Evolutionary conservation across 1,140 invertebrate species (phyloP).

Genomic region (Anoplolepis gracilipes): DNA sequence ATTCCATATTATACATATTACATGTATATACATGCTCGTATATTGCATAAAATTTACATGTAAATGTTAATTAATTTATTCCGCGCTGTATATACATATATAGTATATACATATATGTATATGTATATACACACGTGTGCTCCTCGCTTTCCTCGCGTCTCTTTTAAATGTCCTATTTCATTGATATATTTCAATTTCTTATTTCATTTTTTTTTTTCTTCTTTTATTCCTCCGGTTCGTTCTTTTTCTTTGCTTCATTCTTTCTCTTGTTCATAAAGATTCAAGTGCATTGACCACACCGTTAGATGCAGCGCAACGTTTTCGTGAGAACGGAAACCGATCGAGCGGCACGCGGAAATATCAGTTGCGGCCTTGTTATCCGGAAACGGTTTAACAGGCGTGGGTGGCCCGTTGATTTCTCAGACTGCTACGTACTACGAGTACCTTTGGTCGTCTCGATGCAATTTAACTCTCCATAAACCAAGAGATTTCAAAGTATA

Average conservation of each 20-base stretch:
- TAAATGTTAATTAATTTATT: constrained; percentile 65
- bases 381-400: constrained; percentile 45
- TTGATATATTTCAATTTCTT: too few relatives aligned
- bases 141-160: background rate
- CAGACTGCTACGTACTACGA: background rate
- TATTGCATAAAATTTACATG: constrained; percentile 65
- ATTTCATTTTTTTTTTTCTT: background rate
- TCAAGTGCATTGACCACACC: constrained; percentile 37
- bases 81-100: constrained; percentile 27
- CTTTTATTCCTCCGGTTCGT: background rate
- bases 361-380: constrained; percentile 51
- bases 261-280: constrained; percentile 28
- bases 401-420: constrained; percentile 48
- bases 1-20: constrained; percentile 62
- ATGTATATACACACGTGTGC: constrained; percentile 61
- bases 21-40: constrained; percentile 50
- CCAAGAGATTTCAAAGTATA: background rate
- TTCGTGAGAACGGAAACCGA: constrained; percentile 44
- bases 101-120: too few relatives aligned
- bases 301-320: constrained; percentile 29
- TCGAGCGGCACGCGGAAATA: constrained; percentile 42
- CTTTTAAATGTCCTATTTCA: constrained; percentile 6
- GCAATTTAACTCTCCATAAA: constrained; percentile 35
- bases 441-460: background rate
- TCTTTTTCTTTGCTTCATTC: constrained; percentile 26